Evolutionary conservation across 2,888 invertebrate genomes (phyloP).

Genomic region (Ochropacha duplaris): DNA sequence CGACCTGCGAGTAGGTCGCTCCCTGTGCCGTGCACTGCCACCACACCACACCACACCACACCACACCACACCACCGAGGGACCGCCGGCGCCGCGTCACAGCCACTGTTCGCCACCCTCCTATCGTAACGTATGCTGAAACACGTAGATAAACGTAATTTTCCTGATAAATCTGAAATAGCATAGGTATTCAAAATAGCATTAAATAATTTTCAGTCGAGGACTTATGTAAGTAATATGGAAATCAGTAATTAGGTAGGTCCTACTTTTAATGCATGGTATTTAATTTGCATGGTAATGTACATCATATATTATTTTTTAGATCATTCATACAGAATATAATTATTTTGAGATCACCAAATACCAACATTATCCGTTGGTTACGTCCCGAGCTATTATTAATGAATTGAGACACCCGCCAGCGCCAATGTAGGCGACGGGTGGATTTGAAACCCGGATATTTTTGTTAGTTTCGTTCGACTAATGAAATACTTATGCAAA

Average conservation of each 20-base stretch:
- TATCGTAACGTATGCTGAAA: not conserved
- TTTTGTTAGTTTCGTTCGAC: not conserved
- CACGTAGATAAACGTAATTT: not conserved
- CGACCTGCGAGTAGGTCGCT: slow-evolving; percentile 72
- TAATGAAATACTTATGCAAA: not conserved
- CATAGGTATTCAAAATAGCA: too few relatives aligned
- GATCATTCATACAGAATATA: too few relatives aligned
- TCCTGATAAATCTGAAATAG: not conserved
- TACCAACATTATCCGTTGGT: not conserved
- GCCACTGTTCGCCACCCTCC: slow-evolving; percentile 10
- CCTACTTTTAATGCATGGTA: too few relatives aligned
- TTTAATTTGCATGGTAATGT: too few relatives aligned
- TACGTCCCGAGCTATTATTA: not conserved
- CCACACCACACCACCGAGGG: slow-evolving; percentile 16
- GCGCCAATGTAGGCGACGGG: not conserved
- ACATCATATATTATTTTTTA: too few relatives aligned
- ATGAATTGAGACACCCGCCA: not conserved
- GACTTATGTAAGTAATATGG: too few relatives aligned
- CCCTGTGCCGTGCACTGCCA: slow-evolving; percentile 39
- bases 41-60: slow-evolving; percentile 19
- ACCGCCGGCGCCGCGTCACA: slow-evolving; percentile 15
- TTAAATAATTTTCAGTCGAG: too few relatives aligned
- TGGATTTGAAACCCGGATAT: slow-evolving; percentile 1
- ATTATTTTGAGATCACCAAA: slow-evolving; percentile 8
- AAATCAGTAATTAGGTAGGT: too few relatives aligned